phyloP scores from a whole-genome alignment of 2,113 vertebrate genomes.

The Muntiacus muntjak region DNA sequence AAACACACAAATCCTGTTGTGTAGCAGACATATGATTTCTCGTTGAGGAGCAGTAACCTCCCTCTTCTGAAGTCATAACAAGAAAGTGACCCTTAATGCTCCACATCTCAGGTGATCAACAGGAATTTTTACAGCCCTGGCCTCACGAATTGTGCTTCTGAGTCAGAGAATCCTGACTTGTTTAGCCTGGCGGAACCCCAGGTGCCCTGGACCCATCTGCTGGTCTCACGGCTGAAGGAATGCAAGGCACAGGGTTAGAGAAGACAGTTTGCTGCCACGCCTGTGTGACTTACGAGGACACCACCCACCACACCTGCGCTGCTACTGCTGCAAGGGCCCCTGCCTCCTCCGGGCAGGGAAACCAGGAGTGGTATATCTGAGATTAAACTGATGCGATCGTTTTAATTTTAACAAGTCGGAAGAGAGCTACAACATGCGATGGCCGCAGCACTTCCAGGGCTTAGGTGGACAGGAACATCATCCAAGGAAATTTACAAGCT shows the following conservation, averaged over 20 bases:
- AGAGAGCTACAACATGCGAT: not conserved
- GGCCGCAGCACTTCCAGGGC: not conserved
- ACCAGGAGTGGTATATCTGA: not conserved
- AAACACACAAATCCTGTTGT: not conserved
- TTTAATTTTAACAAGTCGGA: not conserved
- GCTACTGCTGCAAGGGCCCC: not conserved
- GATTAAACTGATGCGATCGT: not conserved
- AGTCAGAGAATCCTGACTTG: not conserved
- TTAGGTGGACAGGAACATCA: rapidly evolving
- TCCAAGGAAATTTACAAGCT: rapidly evolving
- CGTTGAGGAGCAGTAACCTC: not conserved
- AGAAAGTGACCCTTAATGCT: too few relatives aligned
- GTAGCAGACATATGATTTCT: not conserved
- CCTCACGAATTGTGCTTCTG: not conserved
- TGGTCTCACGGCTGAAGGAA: not conserved
- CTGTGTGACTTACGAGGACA: not conserved
- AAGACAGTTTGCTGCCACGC: not conserved
- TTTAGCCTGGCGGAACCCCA: not conserved
- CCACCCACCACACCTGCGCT: not conserved
- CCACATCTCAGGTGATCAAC: not conserved
- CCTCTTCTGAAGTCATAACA: not conserved
- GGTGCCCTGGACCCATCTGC: not conserved
- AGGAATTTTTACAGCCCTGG: not conserved
- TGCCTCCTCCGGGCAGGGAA: not conserved
- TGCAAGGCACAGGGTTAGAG: rapidly evolving